Conservation (phyloP, 2,113 vertebrate species). For the Psilopogon haemacephalus region DNA sequence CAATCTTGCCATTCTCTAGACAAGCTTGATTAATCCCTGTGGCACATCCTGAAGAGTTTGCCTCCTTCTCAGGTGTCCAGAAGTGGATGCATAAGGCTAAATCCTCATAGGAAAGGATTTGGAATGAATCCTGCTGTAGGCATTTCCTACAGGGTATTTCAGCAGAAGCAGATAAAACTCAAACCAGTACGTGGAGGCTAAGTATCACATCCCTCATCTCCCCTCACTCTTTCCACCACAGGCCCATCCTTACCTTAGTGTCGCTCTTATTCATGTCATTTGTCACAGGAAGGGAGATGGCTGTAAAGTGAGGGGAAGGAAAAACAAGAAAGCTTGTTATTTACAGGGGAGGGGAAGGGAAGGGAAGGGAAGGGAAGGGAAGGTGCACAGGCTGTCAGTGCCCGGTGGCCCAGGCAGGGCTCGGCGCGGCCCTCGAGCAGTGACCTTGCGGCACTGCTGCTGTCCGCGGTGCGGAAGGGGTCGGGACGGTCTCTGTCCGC, state of each 20-base stretch:
- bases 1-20: background rate
- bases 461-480: slow-evolving; percentile 66
- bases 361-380: background rate
- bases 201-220: background rate
- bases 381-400: background rate
- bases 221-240: background rate
- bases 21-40: background rate
- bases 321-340: background rate
- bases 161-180: background rate
- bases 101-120: background rate
- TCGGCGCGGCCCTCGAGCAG: background rate
- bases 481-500: slow-evolving; percentile 13
- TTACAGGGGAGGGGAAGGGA: background rate
- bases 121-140: background rate
- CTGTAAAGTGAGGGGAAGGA: slow-evolving; percentile 43
- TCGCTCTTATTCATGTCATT: slow-evolving; percentile 74
- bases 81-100: background rate
- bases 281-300: slow-evolving; percentile 73
- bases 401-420: background rate
- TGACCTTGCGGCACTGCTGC: slow-evolving; percentile 51
- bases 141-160: background rate
- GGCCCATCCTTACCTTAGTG: slow-evolving; percentile 74
- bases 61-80: background rate
- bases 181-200: background rate
- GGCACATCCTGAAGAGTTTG: background rate